Evolutionary conservation across 92 coral and sea anemone species (phyloP).

Genomic region (Montipora capitata): DNA sequence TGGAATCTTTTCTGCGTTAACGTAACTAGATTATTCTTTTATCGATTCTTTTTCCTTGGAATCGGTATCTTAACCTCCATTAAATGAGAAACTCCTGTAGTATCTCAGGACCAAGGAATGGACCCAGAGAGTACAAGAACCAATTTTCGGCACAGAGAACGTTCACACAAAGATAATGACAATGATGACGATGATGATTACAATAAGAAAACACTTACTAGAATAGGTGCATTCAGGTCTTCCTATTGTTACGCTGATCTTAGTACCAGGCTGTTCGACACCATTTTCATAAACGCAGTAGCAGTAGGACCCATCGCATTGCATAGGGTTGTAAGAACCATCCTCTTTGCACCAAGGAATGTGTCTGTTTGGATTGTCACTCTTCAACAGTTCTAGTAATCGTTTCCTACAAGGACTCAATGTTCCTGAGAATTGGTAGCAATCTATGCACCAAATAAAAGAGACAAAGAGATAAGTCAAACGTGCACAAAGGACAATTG

Average conservation of each 20-base stretch:
- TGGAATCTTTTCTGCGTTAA: no score
- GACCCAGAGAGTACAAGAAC: no score
- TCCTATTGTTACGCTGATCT: constrained; percentile 77
- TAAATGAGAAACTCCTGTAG: no score
- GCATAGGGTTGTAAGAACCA: constrained; percentile 86
- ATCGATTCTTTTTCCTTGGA: no score
- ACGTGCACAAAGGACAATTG: not conserved
- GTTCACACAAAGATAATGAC: no score
- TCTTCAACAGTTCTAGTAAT: constrained; percentile 51
- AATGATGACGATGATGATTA: no score
- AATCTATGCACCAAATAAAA: not conserved
- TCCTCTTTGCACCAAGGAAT: constrained; percentile 86
- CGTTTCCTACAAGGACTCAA: constrained; percentile 70
- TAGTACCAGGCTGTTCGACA: constrained; percentile 79
- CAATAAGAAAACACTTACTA: constrained; percentile 36
- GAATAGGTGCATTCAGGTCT: constrained; percentile 79
- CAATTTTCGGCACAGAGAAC: no score
- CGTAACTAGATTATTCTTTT: no score
- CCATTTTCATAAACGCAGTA: constrained; percentile 92
- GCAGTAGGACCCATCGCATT: constrained; percentile 87
- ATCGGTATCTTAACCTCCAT: no score
- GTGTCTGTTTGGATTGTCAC: constrained; percentile 38
- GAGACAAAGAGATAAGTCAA: not conserved
- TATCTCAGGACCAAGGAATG: no score
- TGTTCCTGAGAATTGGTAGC: constrained; percentile 13